Evolutionary conservation across 1,140 invertebrate species (phyloP).

Genomic region (Onthophagus taurus): DNA sequence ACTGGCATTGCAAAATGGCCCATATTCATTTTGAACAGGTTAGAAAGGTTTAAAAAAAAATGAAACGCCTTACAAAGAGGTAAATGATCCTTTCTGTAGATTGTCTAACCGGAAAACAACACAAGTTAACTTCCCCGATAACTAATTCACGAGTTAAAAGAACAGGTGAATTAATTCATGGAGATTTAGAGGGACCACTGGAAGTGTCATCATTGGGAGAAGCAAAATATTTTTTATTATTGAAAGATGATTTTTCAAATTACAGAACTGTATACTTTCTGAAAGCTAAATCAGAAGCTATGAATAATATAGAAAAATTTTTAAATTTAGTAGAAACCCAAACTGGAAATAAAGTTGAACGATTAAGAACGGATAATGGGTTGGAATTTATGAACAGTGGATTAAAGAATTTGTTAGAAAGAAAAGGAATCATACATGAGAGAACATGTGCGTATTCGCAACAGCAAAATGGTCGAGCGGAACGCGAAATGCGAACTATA

Average conservation of each 20-base stretch:
- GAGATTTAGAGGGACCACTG: conserved; percentile 30
- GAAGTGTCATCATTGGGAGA: conserved; percentile 25
- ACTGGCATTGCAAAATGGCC: conserved; percentile 34
- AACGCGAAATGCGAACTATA: conserved; percentile 35
- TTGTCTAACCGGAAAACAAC: conserved; percentile 34
- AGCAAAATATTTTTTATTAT: conserved; percentile 29
- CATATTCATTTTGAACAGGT: conserved; percentile 36
- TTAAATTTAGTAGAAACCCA: conserved; percentile 30
- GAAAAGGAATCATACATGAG: conserved; percentile 17
- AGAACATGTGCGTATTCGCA: conserved; percentile 36
- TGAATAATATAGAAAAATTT: conserved; percentile 23
- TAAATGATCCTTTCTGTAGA: conserved; percentile 22
- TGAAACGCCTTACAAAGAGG: conserved; percentile 24
- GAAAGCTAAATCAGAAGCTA: conserved; percentile 31
- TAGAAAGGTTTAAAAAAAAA: conserved; percentile 18
- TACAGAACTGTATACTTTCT: conserved; percentile 32
- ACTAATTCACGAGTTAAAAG: conserved; percentile 19
- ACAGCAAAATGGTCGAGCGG: conserved; percentile 40
- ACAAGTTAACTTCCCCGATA: conserved; percentile 24
- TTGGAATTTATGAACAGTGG: conserved; percentile 34
- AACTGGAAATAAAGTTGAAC: conserved; percentile 25
- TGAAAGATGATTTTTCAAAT: conserved; percentile 32
- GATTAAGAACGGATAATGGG: conserved; percentile 32
- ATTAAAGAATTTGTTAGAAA: conserved; percentile 1
- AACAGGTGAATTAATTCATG: conserved; percentile 23